Evolutionary conservation across 30 jellyfish, hydroid and myxozoan genomes (phyloP).

Genomic region (Sanderia malayensis): DNA sequence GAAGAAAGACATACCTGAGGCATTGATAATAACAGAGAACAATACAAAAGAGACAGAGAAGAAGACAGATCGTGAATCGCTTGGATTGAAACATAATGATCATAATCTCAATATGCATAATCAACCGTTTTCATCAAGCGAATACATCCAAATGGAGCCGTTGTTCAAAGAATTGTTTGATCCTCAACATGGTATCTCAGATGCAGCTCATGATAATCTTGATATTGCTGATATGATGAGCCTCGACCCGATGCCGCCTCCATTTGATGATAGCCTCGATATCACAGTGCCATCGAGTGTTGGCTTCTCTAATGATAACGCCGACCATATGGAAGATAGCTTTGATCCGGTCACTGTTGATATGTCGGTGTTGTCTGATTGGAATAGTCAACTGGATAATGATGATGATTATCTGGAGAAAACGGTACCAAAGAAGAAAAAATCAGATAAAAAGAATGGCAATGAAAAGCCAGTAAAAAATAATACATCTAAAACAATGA

Average conservation of each 20-base stretch:
- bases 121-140: no score
- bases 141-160: conserved; percentile 9
- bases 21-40: not conserved
- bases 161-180: conserved; percentile 15
- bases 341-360: conserved; percentile 3
- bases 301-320: not conserved
- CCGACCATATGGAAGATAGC: not conserved
- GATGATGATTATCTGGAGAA: not conserved
- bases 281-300: conserved; percentile 6
- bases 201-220: no score
- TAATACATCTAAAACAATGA: conserved; percentile 3
- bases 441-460: not conserved
- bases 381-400: not conserved
- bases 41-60: not conserved
- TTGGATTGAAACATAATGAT: conserved; percentile 5
- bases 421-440: not conserved
- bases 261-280: not conserved
- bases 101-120: no score
- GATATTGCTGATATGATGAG: conserved; percentile 32
- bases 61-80: not conserved
- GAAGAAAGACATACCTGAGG: conserved; percentile 14
- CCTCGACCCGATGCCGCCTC: conserved; percentile 7
- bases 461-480: conserved; percentile 6
- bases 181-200: conserved; percentile 27
- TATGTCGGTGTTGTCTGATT: not conserved